Percentiles rank a stretch among this genome's conserved stretches.
These are phyloP conservation scores for Sibirionetta formosa DNA, from an alignment of 2,797 vertebrate species.

Conservation along the genomic window DNA sequence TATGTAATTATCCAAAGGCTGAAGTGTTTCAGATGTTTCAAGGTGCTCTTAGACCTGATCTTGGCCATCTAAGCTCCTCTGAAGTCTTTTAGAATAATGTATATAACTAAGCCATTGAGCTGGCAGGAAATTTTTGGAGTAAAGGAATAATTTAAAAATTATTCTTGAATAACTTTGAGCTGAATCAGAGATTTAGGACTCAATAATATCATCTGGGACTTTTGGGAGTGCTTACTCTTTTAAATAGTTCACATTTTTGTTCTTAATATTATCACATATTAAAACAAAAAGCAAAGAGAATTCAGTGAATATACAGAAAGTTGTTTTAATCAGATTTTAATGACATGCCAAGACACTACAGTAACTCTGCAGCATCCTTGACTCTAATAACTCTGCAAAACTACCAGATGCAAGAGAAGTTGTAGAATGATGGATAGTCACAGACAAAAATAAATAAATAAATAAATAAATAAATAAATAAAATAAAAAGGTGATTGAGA, in stretches of 20 bases:
- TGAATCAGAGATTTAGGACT: slow-evolving; percentile 29
- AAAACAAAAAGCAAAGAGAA: background rate
- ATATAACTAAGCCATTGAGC: slow-evolving; percentile 4
- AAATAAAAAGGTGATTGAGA: slow-evolving; percentile 13
- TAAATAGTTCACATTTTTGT: background rate
- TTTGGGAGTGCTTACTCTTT: background rate
- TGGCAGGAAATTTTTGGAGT: background rate
- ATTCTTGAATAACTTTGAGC: background rate
- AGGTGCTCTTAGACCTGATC: slow-evolving; percentile 62
- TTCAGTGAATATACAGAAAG: background rate
- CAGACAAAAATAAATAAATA: background rate
- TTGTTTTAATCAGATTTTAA: background rate
- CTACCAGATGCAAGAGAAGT: background rate
- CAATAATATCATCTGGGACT: background rate
- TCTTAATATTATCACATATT: background rate
- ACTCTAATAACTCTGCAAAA: slow-evolving; percentile 10
- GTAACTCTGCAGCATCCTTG: background rate
- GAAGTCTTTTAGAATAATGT: slow-evolving; percentile 52
- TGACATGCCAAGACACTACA: background rate
- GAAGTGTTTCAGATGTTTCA: slow-evolving; percentile 75
- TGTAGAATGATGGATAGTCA: background rate
- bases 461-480: background rate
- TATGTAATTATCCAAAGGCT: slow-evolving; percentile 63
- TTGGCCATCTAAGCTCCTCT: slow-evolving; percentile 36
- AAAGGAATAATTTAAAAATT: background rate